A percentile compares a stretch with the other conserved stretches of the same genome.
Evolutionary conservation across 2,113 vertebrate genomes (phyloP).

Genomic region (Neotragus moschatus): DNA sequence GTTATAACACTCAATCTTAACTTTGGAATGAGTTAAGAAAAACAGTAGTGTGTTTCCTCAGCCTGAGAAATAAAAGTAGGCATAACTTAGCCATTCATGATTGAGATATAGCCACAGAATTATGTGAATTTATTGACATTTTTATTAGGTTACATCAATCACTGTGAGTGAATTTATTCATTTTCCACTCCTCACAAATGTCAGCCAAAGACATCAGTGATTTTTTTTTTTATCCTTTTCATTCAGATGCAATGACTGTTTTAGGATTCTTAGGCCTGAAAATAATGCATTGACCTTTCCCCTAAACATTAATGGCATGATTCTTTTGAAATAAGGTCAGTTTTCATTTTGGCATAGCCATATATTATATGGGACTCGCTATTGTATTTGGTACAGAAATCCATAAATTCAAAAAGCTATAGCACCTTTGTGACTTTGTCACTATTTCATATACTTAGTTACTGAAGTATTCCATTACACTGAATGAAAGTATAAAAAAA

Average conservation of each 20-base stretch:
- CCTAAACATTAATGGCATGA: slow-evolving; percentile 25
- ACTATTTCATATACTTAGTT: slow-evolving; percentile 6
- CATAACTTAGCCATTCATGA: not conserved
- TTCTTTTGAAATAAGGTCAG: slow-evolving; percentile 44
- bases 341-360: slow-evolving; percentile 54
- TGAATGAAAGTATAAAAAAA: slow-evolving; percentile 45
- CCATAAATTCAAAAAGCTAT: slow-evolving; percentile 25
- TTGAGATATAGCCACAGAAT: slow-evolving; percentile 37
- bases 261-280: slow-evolving; percentile 33
- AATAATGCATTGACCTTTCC: slow-evolving; percentile 46
- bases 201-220: slow-evolving; percentile 31
- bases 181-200: slow-evolving; percentile 50
- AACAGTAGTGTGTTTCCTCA: not conserved
- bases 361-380: not conserved
- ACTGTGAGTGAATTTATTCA: not conserved
- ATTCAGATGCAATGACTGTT: slow-evolving; percentile 22
- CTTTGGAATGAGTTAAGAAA: not conserved
- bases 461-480: slow-evolving; percentile 18
- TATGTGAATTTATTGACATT: slow-evolving; percentile 38
- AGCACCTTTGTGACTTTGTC: slow-evolving; percentile 20
- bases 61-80: slow-evolving; percentile 2
- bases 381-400: slow-evolving; percentile 26
- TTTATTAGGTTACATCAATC: slow-evolving; percentile 48
- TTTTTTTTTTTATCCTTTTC: slow-evolving; percentile 19
- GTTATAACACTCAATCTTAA: not conserved